phyloP scores from a whole-genome alignment of 2,888 invertebrate species.

The Carterocephalus palaemon region DNA sequence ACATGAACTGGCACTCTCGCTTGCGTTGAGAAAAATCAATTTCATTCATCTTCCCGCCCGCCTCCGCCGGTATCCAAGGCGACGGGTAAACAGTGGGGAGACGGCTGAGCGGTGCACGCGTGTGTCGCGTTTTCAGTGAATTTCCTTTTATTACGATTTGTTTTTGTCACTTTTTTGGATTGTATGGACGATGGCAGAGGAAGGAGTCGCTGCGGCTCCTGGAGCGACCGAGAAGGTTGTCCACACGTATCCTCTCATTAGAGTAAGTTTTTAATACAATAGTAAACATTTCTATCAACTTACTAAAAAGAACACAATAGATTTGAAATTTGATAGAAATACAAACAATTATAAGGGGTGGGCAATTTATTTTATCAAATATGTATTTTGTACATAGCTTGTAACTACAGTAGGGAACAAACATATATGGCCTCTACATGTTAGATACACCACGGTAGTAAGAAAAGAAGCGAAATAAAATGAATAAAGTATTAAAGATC shows the following conservation, averaged over 20 bases:
- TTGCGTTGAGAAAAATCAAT: slow-evolving; percentile 71
- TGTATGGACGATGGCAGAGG: slow-evolving; percentile 58
- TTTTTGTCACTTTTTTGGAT: slow-evolving; percentile 29
- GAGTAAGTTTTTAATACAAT: slow-evolving; percentile 84
- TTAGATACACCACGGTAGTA: no score
- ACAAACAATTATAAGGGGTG: not conserved
- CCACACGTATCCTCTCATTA: slow-evolving; percentile 89
- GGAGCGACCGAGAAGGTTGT: slow-evolving; percentile 82
- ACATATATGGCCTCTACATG: no score
- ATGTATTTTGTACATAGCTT: no score
- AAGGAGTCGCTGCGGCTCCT: slow-evolving; percentile 46
- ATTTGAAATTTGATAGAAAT: not conserved
- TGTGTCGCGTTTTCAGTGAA: slow-evolving; percentile 33
- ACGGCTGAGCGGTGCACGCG: slow-evolving; percentile 45
- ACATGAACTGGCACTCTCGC: slow-evolving; percentile 27
- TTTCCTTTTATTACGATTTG: slow-evolving; percentile 33
- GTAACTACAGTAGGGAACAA: no score
- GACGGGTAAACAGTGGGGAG: slow-evolving; percentile 74
- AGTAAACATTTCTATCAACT: no score
- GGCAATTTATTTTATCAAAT: no score
- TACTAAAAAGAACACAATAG: not conserved
- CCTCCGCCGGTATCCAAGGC: slow-evolving; percentile 69
- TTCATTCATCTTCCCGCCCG: slow-evolving; percentile 61
- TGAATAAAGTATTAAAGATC: no score
- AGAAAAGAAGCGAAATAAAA: no score